A percentile compares a stretch with the other conserved stretches of the same genome.
phyloP scores from a whole-genome alignment of 2,113 vertebrate genomes.

The Oxyruncus cristatus region DNA sequence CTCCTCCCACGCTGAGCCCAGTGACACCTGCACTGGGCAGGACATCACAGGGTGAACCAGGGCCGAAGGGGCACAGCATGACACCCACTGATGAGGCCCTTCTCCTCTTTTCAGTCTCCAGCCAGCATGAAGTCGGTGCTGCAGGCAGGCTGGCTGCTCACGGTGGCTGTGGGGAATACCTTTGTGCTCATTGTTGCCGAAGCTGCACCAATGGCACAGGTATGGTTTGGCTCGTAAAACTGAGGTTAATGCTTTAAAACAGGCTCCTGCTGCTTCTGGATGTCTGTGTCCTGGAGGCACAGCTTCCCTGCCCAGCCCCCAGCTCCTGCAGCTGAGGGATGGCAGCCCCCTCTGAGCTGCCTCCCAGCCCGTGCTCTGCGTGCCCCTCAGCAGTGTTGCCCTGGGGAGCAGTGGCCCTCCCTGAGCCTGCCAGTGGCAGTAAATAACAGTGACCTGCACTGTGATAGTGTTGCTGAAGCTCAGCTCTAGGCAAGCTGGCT shows the following conservation, averaged over 20 bases:
- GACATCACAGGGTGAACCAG: not conserved
- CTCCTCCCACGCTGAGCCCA: not conserved
- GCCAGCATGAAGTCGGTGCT: slow-evolving; percentile 96
- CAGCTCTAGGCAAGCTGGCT: not conserved
- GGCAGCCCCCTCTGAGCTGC: not conserved
- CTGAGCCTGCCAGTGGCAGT: not conserved
- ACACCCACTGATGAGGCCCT: not conserved
- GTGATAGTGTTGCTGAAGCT: rapidly evolving
- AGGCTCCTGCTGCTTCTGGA: not conserved
- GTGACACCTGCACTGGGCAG: not conserved
- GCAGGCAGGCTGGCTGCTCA: slow-evolving; percentile 95
- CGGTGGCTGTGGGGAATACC: slow-evolving; percentile 91
- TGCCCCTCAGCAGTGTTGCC: not conserved
- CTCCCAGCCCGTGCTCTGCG: not conserved
- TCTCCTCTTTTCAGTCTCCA: slow-evolving; percentile 82
- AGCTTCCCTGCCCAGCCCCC: not conserved
- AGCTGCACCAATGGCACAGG: slow-evolving; percentile 89
- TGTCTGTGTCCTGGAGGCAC: not conserved
- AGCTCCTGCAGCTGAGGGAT: not conserved
- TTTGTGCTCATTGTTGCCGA: slow-evolving; percentile 93
- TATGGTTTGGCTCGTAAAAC: slow-evolving; percentile 55
- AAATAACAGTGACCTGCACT: not conserved
- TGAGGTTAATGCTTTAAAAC: not conserved
- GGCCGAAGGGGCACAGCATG: not conserved
- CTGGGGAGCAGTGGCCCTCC: not conserved